Percentiles rank a stretch among this genome's conserved stretches.
phyloP scores from a whole-genome alignment of 1,140 invertebrate genomes.

The Harpegnathos saltator region DNA sequence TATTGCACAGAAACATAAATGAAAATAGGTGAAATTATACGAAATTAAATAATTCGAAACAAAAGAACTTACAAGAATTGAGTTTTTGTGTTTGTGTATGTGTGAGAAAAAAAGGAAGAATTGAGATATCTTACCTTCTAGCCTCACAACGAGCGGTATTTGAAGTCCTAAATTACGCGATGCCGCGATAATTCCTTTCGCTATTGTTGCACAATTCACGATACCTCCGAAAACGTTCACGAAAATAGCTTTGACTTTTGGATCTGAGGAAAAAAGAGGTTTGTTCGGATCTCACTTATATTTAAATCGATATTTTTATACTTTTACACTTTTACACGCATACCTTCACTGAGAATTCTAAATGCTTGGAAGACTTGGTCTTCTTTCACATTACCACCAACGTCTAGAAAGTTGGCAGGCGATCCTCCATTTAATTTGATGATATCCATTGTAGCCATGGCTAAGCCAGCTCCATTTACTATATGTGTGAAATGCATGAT shows the following conservation, averaged over 20 bases:
- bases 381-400: constrained; percentile 92
- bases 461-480: constrained; percentile 93
- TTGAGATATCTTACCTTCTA: constrained; percentile 93
- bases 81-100: not conserved
- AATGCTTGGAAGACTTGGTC: constrained; percentile 92
- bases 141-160: constrained; percentile 96
- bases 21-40: constrained; percentile 21
- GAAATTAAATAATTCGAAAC: not conserved
- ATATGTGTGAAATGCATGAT: constrained; percentile 53
- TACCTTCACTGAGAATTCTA: constrained; percentile 88
- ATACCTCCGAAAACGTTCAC: constrained; percentile 99
- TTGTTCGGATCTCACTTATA: not conserved
- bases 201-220: constrained; percentile 99
- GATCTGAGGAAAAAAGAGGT: constrained; percentile 86
- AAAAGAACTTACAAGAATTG: constrained; percentile 10
- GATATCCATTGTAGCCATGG: constrained; percentile 94
- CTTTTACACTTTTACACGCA: too few species aligned
- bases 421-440: constrained; percentile 91
- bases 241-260: constrained; percentile 97
- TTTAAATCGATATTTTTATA: constrained; percentile 32
- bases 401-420: constrained; percentile 94
- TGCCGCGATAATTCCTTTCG: constrained; percentile 97
- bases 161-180: constrained; percentile 92
- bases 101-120: constrained; percentile 1
- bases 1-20: constrained; percentile 14